Conservation (phyloP, 92 coral and sea anemone genomes). For the Paragorgia papillata region DNA sequence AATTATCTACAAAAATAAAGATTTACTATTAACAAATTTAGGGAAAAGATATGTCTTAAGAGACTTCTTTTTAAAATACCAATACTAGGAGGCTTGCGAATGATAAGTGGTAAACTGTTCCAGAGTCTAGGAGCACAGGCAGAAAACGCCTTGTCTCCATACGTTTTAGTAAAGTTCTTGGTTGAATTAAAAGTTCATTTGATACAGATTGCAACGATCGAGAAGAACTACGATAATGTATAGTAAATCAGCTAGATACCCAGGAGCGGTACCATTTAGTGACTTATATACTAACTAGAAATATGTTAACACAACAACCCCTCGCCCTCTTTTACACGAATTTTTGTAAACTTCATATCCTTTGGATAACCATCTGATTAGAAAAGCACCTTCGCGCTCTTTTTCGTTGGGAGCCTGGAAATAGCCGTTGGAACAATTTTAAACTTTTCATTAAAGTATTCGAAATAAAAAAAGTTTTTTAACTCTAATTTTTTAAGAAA, state of each 20-base stretch:
- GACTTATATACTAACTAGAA: conserved; percentile 11
- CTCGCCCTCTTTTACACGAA: too few species aligned
- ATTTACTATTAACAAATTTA: conserved; percentile 1
- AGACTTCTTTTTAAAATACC: background rate
- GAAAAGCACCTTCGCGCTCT: too few species aligned
- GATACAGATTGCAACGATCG: conserved; percentile 10
- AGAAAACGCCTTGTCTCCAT: background rate
- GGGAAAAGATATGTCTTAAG: background rate
- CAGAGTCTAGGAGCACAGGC: conserved; percentile 10
- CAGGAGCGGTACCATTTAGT: conserved; percentile 24
- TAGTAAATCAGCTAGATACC: background rate
- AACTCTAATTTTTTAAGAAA: too few species aligned
- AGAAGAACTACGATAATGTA: background rate
- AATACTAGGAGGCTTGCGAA: background rate
- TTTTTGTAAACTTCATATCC: too few species aligned
- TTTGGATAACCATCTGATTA: too few species aligned
- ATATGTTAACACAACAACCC: too few species aligned
- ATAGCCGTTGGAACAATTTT: too few species aligned
- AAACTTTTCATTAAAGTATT: too few species aligned
- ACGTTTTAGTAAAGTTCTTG: background rate
- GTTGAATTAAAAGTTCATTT: background rate
- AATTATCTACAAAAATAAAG: conserved; percentile 1
- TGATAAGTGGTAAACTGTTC: background rate
- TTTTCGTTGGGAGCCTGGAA: too few species aligned
- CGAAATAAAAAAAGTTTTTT: too few species aligned